Percentiles rank a stretch among this genome's conserved stretches.
Evolutionary conservation across 2,113 vertebrate genomes (phyloP).

Genomic region (Perca flavescens): DNA sequence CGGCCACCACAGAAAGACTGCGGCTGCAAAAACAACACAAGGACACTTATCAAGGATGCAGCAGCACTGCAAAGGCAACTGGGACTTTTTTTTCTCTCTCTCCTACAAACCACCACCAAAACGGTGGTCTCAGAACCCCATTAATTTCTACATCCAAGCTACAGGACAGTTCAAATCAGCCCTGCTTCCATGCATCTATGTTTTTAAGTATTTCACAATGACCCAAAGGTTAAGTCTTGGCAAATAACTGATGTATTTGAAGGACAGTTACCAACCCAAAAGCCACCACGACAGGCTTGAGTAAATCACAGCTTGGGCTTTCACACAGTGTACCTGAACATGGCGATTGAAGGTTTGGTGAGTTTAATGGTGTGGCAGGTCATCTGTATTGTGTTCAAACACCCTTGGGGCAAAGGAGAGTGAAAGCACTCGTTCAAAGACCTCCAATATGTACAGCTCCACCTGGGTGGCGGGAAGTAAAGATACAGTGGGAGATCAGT

Average conservation of each 20-base stretch:
- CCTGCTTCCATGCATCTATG: neutral
- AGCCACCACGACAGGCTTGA: neutral
- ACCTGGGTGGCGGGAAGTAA: constrained; percentile 65
- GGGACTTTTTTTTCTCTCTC: neutral
- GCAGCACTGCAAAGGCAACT: constrained; percentile 44
- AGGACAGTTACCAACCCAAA: constrained; percentile 11
- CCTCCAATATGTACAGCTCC: constrained; percentile 37
- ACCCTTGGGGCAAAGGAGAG: constrained; percentile 28
- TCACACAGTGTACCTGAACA: constrained; percentile 35
- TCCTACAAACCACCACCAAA: constrained; percentile 7
- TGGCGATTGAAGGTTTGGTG: constrained; percentile 18
- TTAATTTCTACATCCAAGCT: neutral
- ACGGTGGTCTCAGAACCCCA: constrained; percentile 17
- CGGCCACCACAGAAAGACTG: constrained; percentile 28
- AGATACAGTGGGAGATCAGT: constrained; percentile 58
- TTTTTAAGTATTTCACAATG: constrained; percentile 12
- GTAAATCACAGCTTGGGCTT: constrained; percentile 46
- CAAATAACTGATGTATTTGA: constrained; percentile 40
- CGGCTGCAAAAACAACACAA: constrained; percentile 44
- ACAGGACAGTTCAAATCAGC: neutral
- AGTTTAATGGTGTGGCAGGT: constrained; percentile 59
- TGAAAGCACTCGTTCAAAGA: constrained; percentile 33
- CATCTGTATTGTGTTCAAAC: constrained; percentile 62
- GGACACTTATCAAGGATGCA: constrained; percentile 46
- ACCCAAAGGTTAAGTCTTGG: constrained; percentile 47